phyloP scores from a whole-genome alignment of 2,797 vertebrate genomes.

The Enteromius afrohamiltoni region DNA sequence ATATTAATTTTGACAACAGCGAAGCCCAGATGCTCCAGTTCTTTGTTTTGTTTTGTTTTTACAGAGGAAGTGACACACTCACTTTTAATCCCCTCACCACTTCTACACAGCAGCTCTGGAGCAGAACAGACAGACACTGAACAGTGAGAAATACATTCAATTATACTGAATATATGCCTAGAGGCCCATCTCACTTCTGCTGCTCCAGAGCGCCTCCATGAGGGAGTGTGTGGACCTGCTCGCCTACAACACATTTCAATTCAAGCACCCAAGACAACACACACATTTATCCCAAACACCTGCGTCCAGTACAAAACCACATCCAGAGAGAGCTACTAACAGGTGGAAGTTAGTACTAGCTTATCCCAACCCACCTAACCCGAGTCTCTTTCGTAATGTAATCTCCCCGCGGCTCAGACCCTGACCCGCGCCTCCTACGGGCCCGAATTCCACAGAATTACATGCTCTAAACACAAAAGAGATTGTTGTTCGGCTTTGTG shows the following conservation, averaged over 20 bases:
- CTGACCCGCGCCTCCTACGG: neutral
- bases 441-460: slow-evolving; percentile 33
- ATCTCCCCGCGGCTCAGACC: slow-evolving; percentile 20
- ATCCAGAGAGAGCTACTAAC: slow-evolving; percentile 12
- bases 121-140: neutral
- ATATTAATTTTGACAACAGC: neutral
- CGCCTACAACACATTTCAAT: neutral
- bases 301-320: neutral
- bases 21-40: too few relatives aligned
- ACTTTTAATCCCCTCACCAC: neutral
- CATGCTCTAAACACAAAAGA: slow-evolving; percentile 44
- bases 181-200: neutral
- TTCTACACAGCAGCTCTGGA: neutral
- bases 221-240: neutral
- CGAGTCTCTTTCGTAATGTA: slow-evolving; percentile 38
- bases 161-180: too few relatives aligned
- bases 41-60: neutral
- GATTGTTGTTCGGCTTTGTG: slow-evolving; percentile 52
- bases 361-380: slow-evolving; percentile 12
- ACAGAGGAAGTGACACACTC: neutral
- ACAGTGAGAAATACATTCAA: neutral
- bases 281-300: slow-evolving; percentile 20
- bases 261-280: neutral
- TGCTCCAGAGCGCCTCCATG: slow-evolving; percentile 30
- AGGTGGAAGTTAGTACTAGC: neutral